Percentiles rank a stretch among this genome's conserved stretches.
phyloP scores from a whole-genome alignment of 92 coral and sea anemone species.

The Epizoanthus stellaris region DNA sequence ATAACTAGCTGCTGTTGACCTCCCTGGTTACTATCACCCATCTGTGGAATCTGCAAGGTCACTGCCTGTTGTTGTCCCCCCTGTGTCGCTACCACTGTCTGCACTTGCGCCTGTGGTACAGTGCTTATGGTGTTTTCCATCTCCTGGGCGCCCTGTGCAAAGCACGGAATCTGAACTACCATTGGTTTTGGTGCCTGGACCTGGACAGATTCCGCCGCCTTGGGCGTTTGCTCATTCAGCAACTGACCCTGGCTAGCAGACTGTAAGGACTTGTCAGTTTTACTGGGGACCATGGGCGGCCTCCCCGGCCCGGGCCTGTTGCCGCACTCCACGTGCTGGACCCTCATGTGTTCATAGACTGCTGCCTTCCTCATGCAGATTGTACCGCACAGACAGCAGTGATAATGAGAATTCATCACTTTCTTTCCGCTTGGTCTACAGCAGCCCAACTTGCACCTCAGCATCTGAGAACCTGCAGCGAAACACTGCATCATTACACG shows the following conservation, averaged over 20 bases:
- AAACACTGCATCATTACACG: not conserved
- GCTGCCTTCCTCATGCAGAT: slow-evolving; percentile 90
- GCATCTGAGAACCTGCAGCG: slow-evolving; percentile 75
- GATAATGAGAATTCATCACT: slow-evolving; percentile 86
- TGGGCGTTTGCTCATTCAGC: slow-evolving; percentile 23
- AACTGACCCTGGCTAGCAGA: not conserved
- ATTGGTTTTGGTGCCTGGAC: slow-evolving; percentile 51
- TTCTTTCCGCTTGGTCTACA: slow-evolving; percentile 82
- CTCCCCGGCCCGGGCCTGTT: slow-evolving; percentile 37
- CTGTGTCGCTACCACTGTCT: slow-evolving; percentile 41
- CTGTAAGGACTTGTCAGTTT: slow-evolving; percentile 17
- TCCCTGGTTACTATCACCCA: slow-evolving; percentile 50
- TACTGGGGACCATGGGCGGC: slow-evolving; percentile 31
- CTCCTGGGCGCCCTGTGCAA: slow-evolving; percentile 51
- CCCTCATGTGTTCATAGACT: slow-evolving; percentile 89
- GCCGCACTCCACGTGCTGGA: slow-evolving; percentile 67
- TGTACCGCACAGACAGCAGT: slow-evolving; percentile 87
- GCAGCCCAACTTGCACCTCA: slow-evolving; percentile 90
- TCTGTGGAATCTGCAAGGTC: slow-evolving; percentile 72
- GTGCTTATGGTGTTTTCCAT: slow-evolving; percentile 34
- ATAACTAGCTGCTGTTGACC: slow-evolving; percentile 73
- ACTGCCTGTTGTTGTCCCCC: slow-evolving; percentile 58
- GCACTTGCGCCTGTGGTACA: slow-evolving; percentile 44
- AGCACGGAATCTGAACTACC: slow-evolving; percentile 71
- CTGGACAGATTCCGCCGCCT: slow-evolving; percentile 21